phyloP scores from a whole-genome alignment of 2,888 invertebrate species.

The Cordylochernes scorpioides region DNA sequence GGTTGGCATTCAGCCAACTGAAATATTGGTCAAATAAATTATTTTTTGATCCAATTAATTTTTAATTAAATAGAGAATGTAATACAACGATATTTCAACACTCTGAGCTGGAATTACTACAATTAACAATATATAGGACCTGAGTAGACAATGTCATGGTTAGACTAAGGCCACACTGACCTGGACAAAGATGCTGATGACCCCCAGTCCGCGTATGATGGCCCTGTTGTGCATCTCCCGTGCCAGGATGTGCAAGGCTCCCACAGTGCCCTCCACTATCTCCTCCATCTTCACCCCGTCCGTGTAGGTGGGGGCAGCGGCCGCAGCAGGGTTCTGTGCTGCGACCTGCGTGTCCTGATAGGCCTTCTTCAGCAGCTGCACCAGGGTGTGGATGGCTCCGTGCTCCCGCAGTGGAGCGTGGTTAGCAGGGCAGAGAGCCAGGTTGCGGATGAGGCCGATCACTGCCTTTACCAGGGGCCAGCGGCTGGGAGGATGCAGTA shows the following conservation, averaged over 20 bases:
- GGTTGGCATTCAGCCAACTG: too few relatives aligned
- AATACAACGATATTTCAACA: not conserved
- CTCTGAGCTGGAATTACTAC: not conserved
- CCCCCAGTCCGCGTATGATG: conserved; percentile 67
- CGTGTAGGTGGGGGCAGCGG: too few relatives aligned
- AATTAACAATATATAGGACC: too few relatives aligned
- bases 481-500: conserved; percentile 81
- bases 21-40: too few relatives aligned
- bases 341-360: conserved; percentile 85
- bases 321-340: too few relatives aligned
- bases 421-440: conserved; percentile 85
- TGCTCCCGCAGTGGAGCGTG: conserved; percentile 77
- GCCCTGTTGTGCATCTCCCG: conserved; percentile 74
- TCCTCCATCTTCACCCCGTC: conserved; percentile 98
- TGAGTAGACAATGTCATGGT: too few relatives aligned
- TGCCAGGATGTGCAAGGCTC: conserved; percentile 85
- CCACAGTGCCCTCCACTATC: conserved; percentile 91
- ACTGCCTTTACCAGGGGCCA: conserved; percentile 96
- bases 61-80: not conserved
- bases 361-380: conserved; percentile 68
- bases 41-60: too few relatives aligned
- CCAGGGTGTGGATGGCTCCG: conserved; percentile 75
- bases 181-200: conserved; percentile 86
- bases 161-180: conserved; percentile 19
- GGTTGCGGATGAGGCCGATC: conserved; percentile 82